Evolutionary conservation across 2,113 vertebrate species (phyloP), one percentile per base, ranked within the genome.

Genomic region (Chionis minor): DNA sequence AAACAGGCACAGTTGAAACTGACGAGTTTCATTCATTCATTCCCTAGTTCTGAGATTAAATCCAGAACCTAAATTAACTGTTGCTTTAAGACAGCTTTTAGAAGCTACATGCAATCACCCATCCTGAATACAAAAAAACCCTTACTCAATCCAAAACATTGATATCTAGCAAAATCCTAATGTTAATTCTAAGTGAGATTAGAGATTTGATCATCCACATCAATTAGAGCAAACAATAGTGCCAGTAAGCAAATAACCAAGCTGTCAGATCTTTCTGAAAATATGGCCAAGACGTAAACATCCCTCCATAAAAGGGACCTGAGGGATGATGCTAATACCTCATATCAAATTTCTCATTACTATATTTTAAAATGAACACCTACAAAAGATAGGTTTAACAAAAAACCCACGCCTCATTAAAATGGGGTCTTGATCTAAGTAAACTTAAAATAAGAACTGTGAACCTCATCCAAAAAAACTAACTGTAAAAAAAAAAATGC

Each of bases 81-180:
- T 24, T 88, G 33, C 49, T 92, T 88, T 92, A 78, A 86, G 23
- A 86, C 33, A 86, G 51, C 61, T 92, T 94, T 91, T 28, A 92
- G 58, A 80, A 94, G 47, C 69, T 45, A 44, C n/a, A 71, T 17
- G 14, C 20, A 79, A 66, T 62, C 81, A 62, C 18, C 23, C 58
- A 80, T 44, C 44, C 74, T 62, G 45, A 91, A 90, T 9, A 55
- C 6, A 78, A n/a, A 70, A 81, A 52, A n/a, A 38, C 0, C 0
- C n/a, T 69, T 81, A 54, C 20, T 65, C 44, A 70, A 58, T 73
- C 49, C 70, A 77, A 92, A 93, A 45, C 15, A 56, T 33, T 14
- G 21, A 42, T 11, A 90, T 35, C 59, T 58, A 86, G 28, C 12
- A 92, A 92, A 90, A 92, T 44, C 61, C 49, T 73, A 56, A 70